phyloP scores from a whole-genome alignment of 2,888 invertebrate genomes.

The Hermaeophaga mercurialis region DNA sequence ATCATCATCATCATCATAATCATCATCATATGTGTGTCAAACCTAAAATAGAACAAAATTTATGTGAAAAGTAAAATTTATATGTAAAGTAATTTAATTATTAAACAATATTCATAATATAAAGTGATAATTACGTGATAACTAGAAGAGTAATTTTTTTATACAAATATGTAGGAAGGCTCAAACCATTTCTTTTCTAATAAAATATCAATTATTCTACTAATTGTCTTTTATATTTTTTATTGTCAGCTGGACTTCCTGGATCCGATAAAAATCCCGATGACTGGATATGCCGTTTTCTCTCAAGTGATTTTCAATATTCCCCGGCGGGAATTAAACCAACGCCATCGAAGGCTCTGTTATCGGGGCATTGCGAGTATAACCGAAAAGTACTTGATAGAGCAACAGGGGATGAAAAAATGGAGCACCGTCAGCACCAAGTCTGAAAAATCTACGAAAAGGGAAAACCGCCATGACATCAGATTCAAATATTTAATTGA shows the following conservation, averaged over 20 bases:
- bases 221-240: not conserved
- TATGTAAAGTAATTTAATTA: no score
- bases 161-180: no score
- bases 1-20: no score
- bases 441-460: constrained; percentile 21
- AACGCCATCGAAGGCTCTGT: constrained; percentile 43
- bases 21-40: no score
- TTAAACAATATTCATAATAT: no score
- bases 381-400: constrained; percentile 31
- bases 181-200: no score
- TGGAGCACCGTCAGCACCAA: no score
- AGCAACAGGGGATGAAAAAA: not conserved
- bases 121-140: no score
- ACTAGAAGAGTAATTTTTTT: no score
- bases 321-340: constrained; percentile 55
- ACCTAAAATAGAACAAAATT: no score
- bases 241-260: constrained; percentile 63
- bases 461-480: constrained; percentile 21
- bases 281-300: constrained; percentile 64
- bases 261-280: constrained; percentile 61
- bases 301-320: constrained; percentile 64
- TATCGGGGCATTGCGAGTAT: constrained; percentile 39
- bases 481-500: constrained; percentile 17
- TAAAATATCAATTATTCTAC: no score
- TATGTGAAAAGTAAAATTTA: no score